Base-by-base conservation (phyloP, 2,113 vertebrate genomes). In the Lamprotornis superbus region DNA sequence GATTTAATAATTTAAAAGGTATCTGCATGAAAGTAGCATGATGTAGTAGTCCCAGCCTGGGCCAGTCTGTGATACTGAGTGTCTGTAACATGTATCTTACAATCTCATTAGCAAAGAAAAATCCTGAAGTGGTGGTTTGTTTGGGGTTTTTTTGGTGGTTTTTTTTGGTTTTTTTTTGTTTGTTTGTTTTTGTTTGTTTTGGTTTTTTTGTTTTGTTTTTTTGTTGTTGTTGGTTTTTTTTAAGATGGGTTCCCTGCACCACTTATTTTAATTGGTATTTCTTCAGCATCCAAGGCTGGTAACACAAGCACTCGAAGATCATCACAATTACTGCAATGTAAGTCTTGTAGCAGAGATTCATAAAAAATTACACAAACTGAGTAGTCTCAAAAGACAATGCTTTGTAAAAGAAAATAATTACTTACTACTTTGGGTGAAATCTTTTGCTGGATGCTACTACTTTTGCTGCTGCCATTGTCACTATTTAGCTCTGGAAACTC, bases 401-500 rank as follows among this genome's bases (percentile, higher is more conserved):
- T 46, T 55, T 35, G 12, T 18, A 73, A 79, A 90, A 61, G 8
- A 65, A 39, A 82, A 37, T 10, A 39, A 49, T 46, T 53, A 95
- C 97, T 98, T 98, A 99, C 99, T 97, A 99, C 98, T 98, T 98
- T 99, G 94, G 99, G 98, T 92, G 98, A 94, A 87, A 99, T 98
- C 94, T 99, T 99, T 83, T 98, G 98, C 83, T 99, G 99, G 5
- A 97, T 94, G 89, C 97, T 98, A 61, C 98, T 98, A 89, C 97
- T 97, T 98, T 99, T 99, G 96, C 67, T 97, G 90, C 91, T 97
- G 56, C 97, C 93, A 35, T 97, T 98, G 88, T 98, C 98, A 78
- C 98, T 97, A 64, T 97, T 98, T 39, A 99, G 95, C 89, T 99
- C 99, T 88, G 98, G 99, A 98, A 99, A 99, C 93, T 99, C 98